Conservation (phyloP, 2,888 invertebrate species). For the Caenorhabditis imperialis region DNA sequence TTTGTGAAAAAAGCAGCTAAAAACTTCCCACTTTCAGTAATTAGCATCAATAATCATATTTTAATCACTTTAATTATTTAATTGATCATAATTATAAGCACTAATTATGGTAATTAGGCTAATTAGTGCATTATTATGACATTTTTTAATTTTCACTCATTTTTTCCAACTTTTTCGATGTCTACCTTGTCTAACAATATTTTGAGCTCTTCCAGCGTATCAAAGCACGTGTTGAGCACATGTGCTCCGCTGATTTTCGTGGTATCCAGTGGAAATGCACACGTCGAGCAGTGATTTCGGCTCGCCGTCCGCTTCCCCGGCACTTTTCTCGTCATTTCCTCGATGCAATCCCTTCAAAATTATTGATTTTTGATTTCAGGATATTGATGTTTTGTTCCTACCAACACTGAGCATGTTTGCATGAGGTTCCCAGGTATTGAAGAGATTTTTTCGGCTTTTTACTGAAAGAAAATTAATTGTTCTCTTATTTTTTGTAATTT, state of each 20-base stretch:
- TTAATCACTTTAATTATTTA: too few species aligned
- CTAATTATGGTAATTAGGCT: too few species aligned
- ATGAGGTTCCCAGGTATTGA: constrained; percentile 54
- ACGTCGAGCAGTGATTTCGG: constrained; percentile 19
- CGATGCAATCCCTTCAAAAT: constrained; percentile 41
- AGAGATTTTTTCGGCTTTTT: constrained; percentile 22
- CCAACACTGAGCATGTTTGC: constrained; percentile 63
- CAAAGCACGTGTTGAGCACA: constrained; percentile 39
- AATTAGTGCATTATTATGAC: too few species aligned
- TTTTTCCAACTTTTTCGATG: too few species aligned
- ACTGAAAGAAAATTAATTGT: constrained; percentile 20
- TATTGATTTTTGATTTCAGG: background rate
- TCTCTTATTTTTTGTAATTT: background rate
- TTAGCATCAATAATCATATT: too few species aligned
- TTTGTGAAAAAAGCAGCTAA: too few species aligned
- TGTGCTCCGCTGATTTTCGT: constrained; percentile 37
- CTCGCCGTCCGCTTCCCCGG: constrained; percentile 5
- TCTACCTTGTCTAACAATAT: constrained; percentile 18
- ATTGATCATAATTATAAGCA: too few species aligned
- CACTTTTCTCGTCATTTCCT: constrained; percentile 4
- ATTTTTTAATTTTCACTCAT: too few species aligned
- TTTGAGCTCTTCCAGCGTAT: constrained; percentile 26
- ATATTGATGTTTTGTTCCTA: too few species aligned
- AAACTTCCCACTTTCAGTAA: too few species aligned
- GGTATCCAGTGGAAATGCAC: constrained; percentile 33